Base-by-base conservation (phyloP, 2,113 vertebrate genomes). In the Elephantulus edwardii region DNA sequence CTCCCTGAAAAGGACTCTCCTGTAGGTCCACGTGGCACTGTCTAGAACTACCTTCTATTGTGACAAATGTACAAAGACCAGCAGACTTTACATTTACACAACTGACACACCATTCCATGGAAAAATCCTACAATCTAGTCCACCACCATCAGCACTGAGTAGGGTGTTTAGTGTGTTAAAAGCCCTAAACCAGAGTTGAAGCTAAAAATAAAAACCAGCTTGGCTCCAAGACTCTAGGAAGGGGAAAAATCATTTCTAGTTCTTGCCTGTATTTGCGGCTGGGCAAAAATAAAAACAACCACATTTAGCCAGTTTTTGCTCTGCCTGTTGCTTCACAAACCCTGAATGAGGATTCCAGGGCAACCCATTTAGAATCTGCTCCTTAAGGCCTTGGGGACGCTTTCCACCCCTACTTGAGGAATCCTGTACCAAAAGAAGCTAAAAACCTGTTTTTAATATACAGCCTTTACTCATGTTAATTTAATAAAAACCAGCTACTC, bases 221-320 rank as follows among this genome's bases (percentile, higher is more conserved):
- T 84, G 80, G 90, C 86, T 92, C 84, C 1, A 35, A 77, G 77
- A 87, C 86, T 92, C 38, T 74, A 60, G 56, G 83, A 93, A 95
- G 80, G 90, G 83, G 91, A 95, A 87, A 80, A 75, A 93, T 93
- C 83, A 1, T 92, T 95, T 95, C 90, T 71, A 89, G 79, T 93
- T 90, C 60, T 94, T 88, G 82, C 88, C 0, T 19, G 90, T 90
- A 90, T 95, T 96, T 95, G 93, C 75, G 88, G 93, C 95, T 60
- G 86, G 83, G 91, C 86, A 93, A 94, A 95, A 96, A 96, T 93
- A 94, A 96, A 93, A 96, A 96, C 75, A 91, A 94, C 93, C 93
- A 93, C 93, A 95, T 95, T 90, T 91, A 95, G 96, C 81, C 76
- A 42, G 4, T 86, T 14, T n/a, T 75, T 54, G 85, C 11, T 64